Percentiles rank a stretch among this genome's conserved stretches.
Conservation (phyloP, 2,113 vertebrate species). For the Candoia aspera region DNA sequence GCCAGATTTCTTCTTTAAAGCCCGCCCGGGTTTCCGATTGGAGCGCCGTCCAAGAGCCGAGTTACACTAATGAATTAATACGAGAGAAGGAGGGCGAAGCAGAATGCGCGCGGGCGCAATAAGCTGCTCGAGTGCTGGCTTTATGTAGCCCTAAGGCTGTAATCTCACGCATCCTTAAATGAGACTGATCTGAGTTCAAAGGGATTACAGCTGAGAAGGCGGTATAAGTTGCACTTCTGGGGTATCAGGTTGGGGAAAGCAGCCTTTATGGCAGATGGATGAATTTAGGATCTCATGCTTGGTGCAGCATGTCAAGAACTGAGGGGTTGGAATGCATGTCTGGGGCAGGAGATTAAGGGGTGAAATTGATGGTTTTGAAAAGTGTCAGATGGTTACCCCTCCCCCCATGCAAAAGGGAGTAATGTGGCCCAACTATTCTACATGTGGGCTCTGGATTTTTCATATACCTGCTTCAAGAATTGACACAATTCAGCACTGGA, state of each 20-base stretch:
- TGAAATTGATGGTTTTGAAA: background rate
- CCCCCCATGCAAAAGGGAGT: background rate
- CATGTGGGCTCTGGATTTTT: background rate
- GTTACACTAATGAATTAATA: background rate
- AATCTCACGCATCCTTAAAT: background rate
- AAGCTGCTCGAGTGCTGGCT: background rate
- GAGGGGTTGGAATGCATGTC: background rate
- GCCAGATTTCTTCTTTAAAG: slow-evolving; percentile 14
- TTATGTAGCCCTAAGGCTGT: background rate
- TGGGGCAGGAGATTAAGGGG: background rate
- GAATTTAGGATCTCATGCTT: background rate
- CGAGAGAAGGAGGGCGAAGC: background rate
- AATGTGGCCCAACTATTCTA: background rate
- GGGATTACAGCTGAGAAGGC: background rate
- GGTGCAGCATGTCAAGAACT: background rate
- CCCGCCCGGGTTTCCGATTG: slow-evolving; percentile 16
- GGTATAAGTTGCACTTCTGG: background rate
- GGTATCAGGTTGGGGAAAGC: background rate
- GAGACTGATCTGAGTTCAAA: background rate
- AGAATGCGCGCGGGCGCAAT: background rate
- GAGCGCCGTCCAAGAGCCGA: background rate
- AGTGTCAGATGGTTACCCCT: background rate
- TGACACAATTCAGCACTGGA: background rate
- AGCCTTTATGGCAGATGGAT: background rate
- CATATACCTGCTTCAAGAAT: background rate